These are phyloP conservation scores for Cherax quadricarinatus DNA, from an alignment of 1,140 invertebrate genomes.

Conservation along the genomic window DNA sequence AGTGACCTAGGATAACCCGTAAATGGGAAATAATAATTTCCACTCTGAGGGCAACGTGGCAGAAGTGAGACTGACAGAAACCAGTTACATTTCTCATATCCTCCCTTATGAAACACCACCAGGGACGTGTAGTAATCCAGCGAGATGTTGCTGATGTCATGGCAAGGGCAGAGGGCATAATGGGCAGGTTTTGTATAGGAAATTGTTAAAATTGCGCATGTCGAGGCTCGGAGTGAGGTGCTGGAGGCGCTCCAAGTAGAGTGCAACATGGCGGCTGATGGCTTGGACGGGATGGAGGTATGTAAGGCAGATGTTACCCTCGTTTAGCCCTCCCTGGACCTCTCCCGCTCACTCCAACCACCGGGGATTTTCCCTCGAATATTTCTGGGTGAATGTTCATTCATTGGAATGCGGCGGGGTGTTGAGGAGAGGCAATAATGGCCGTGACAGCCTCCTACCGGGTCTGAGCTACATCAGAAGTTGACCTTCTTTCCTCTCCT, in stretches of 20 bases:
- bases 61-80: too few relatives aligned
- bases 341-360: too few relatives aligned
- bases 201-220: neutral
- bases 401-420: neutral
- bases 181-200: too few relatives aligned
- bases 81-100: too few relatives aligned
- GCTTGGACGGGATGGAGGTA: slow-evolving; percentile 57
- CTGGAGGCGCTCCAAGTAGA: slow-evolving; percentile 7
- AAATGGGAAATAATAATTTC: too few relatives aligned
- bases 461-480: neutral
- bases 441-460: neutral
- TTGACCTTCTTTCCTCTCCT: slow-evolving; percentile 20
- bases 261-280: slow-evolving; percentile 55
- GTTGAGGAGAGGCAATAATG: neutral
- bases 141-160: too few relatives aligned
- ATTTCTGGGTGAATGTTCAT: slow-evolving; percentile 31
- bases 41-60: too few relatives aligned
- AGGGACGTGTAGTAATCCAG: too few relatives aligned
- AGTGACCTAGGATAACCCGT: too few relatives aligned
- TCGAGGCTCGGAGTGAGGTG: neutral
- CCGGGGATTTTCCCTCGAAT: too few relatives aligned
- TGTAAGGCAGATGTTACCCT: slow-evolving; percentile 15
- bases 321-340: neutral
- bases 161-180: too few relatives aligned
- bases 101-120: too few relatives aligned